These are phyloP conservation scores for Netelia virgata DNA, from an alignment of 2,888 invertebrate species.

Conservation along the genomic window DNA sequence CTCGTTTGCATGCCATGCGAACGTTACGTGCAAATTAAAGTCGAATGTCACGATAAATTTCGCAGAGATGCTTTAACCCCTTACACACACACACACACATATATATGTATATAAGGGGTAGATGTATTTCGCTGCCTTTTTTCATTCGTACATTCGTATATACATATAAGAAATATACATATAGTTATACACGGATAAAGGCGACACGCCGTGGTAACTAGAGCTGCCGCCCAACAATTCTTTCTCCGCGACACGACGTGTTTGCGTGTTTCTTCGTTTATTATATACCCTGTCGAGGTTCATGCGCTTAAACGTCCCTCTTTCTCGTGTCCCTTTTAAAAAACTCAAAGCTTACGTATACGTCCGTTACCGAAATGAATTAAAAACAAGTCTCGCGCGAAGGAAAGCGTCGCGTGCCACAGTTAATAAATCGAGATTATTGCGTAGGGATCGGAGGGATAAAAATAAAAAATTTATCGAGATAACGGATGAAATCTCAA, in stretches of 20 bases:
- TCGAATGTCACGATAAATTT: slow-evolving; percentile 74
- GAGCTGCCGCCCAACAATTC: slow-evolving; percentile 61
- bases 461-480: not conserved
- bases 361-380: slow-evolving; percentile 36
- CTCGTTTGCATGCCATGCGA: slow-evolving; percentile 73
- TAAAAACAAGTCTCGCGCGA: slow-evolving; percentile 42
- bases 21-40: slow-evolving; percentile 77
- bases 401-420: slow-evolving; percentile 56
- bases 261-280: slow-evolving; percentile 35
- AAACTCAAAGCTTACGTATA: slow-evolving; percentile 20
- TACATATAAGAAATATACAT: slow-evolving; percentile 14
- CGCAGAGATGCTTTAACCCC: slow-evolving; percentile 52
- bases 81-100: not conserved
- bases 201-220: slow-evolving; percentile 61
- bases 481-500: not conserved
- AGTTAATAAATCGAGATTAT: slow-evolving; percentile 61
- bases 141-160: not conserved
- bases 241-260: slow-evolving; percentile 36
- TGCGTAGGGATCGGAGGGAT: not conserved
- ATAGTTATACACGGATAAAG: slow-evolving; percentile 2
- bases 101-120: not conserved
- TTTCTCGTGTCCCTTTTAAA: slow-evolving; percentile 25
- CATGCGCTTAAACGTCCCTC: slow-evolving; percentile 56
- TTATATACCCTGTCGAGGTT: slow-evolving; percentile 52
- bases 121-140: slow-evolving; percentile 32